These are phyloP conservation scores for Bubalus kerabau DNA, from an alignment of 2,113 vertebrate species.

Conservation along the genomic window DNA sequence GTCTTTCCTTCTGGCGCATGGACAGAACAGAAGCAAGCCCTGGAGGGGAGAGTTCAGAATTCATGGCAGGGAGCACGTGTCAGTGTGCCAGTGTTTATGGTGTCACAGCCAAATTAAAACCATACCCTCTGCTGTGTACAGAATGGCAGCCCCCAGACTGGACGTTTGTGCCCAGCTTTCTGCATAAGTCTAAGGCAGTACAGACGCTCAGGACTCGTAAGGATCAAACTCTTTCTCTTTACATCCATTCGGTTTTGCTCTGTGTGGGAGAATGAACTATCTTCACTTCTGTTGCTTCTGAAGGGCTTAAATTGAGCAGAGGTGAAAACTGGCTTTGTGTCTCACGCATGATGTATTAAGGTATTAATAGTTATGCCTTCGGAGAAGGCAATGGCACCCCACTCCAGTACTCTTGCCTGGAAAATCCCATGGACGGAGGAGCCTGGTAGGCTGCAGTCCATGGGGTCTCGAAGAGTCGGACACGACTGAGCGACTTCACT, in stretches of 20 bases:
- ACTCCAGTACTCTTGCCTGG: too few species aligned
- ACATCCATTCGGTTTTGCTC: background rate
- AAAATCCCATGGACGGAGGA: too few species aligned
- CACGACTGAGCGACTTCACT: too few species aligned
- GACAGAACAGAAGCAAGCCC: constrained; percentile 73
- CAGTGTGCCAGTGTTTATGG: constrained; percentile 54
- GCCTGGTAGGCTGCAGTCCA: too few species aligned
- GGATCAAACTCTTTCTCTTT: background rate
- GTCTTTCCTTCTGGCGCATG: constrained; percentile 55
- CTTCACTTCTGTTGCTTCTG: background rate
- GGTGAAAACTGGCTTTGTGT: background rate
- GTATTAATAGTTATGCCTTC: background rate
- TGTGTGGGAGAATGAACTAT: background rate
- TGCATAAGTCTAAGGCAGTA: background rate
- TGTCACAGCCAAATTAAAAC: constrained; percentile 63
- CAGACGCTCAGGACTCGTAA: background rate
- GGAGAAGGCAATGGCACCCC: too few species aligned
- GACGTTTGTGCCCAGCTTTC: background rate
- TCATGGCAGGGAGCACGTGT: constrained; percentile 62
- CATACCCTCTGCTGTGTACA: constrained; percentile 50
- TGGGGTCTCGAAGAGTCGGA: fast-evolving
- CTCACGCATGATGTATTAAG: background rate
- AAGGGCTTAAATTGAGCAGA: background rate
- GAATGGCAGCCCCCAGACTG: background rate
- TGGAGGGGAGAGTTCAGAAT: constrained; percentile 55